Conservation (phyloP, 1,140 invertebrate species). For the Neomicropteryx cornuta region DNA sequence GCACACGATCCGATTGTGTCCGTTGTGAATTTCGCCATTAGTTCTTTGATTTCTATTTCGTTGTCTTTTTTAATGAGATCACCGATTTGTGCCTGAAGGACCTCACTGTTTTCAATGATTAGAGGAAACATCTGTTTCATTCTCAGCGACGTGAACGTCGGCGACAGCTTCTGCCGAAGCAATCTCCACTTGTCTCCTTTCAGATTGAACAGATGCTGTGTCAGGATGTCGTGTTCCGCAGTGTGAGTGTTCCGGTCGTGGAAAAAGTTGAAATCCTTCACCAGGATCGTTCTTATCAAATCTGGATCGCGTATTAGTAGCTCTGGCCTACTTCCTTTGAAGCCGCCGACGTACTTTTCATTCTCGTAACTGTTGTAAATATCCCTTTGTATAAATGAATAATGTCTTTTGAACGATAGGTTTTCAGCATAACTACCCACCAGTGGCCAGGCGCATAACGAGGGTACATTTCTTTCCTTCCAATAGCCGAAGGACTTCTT, state of each 20-base stretch:
- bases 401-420: no score
- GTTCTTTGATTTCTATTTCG: constrained; percentile 35
- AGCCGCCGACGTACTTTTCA: constrained; percentile 26
- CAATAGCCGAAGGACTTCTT: no score
- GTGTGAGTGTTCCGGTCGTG: constrained; percentile 34
- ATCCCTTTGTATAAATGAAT: no score
- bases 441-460: no score
- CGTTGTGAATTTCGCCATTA: constrained; percentile 37
- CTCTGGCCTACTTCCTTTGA: constrained; percentile 19
- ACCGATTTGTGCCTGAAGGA: constrained; percentile 28
- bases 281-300: constrained; percentile 38
- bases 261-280: constrained; percentile 46
- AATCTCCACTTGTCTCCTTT: constrained; percentile 45
- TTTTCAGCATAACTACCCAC: no score
- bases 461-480: no score
- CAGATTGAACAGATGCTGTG: constrained; percentile 37
- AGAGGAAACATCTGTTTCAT: constrained; percentile 45
- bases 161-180: constrained; percentile 46
- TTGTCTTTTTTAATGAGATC: constrained; percentile 21
- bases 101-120: constrained; percentile 33
- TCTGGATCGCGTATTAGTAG: constrained; percentile 28
- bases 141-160: constrained; percentile 52
- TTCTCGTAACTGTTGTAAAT: constrained; percentile 23
- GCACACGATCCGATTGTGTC: constrained; percentile 45
- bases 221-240: constrained; percentile 37